These are phyloP conservation scores for Tragopan temminckii DNA, from an alignment of 2,797 vertebrate species.

Conservation along the genomic window DNA sequence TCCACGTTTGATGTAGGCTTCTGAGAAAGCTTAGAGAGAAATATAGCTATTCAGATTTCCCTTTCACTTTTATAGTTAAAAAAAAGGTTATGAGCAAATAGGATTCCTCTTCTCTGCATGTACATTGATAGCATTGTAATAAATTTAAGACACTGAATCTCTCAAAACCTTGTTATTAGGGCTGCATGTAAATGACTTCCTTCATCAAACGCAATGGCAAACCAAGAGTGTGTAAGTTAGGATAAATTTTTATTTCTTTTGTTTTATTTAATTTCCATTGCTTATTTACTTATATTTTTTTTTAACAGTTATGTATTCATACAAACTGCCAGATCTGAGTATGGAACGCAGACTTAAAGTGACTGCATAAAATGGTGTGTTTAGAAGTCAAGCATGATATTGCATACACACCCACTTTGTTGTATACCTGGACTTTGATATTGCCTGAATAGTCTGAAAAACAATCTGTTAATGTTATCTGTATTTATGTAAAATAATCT, in stretches of 20 bases:
- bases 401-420: background rate
- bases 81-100: background rate
- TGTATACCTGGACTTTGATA: background rate
- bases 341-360: background rate
- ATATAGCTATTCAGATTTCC: background rate
- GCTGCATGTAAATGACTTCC: background rate
- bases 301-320: background rate
- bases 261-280: background rate
- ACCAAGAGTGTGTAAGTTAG: background rate
- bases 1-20: background rate
- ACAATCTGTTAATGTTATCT: background rate
- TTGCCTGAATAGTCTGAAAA: background rate
- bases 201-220: background rate
- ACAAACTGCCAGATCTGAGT: background rate
- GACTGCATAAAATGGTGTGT: background rate
- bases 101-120: background rate
- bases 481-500: background rate
- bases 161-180: background rate
- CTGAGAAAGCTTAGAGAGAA: background rate
- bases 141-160: background rate
- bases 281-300: background rate
- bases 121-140: background rate
- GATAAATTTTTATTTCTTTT: background rate
- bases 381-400: background rate
- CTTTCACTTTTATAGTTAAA: background rate